Evolutionary conservation across 2,113 vertebrate species (phyloP).

Genomic region (Fregata magnificens): DNA sequence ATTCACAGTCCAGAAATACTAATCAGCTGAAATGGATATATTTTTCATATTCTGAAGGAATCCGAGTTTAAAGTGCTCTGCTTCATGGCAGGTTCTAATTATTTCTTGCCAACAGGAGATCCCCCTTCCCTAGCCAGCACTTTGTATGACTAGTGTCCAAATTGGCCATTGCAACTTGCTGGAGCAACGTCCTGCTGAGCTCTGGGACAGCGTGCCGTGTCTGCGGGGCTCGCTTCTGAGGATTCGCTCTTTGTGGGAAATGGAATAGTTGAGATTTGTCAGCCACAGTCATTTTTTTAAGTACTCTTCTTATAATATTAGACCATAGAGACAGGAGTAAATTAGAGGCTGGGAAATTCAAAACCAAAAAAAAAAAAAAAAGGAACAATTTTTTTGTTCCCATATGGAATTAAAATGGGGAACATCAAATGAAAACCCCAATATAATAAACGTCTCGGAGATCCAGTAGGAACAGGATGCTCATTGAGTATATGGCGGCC

Average conservation of each 20-base stretch:
- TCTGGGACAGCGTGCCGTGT: accelerated
- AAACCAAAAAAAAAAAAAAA: not conserved
- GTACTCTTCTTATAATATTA: not conserved
- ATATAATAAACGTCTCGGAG: not conserved
- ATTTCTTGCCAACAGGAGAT: not conserved
- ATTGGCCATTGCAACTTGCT: not conserved
- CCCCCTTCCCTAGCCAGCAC: not conserved
- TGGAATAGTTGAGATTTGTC: not conserved
- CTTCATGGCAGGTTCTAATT: not conserved
- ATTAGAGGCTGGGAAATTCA: not conserved
- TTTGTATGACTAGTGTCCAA: not conserved
- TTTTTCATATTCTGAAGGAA: not conserved
- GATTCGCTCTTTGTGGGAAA: accelerated
- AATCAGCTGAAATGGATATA: not conserved
- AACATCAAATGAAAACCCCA: not conserved
- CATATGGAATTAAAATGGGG: not conserved
- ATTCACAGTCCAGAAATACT: not conserved
- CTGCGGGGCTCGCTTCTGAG: not conserved
- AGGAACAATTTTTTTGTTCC: not conserved
- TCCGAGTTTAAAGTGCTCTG: not conserved
- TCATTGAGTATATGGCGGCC: not conserved
- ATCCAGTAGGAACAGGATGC: not conserved
- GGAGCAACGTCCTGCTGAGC: not conserved
- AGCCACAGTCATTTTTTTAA: not conserved
- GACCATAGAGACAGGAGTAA: not conserved